Base-by-base conservation (phyloP, 2,888 invertebrate species). In the Clitarchus hookeri region DNA sequence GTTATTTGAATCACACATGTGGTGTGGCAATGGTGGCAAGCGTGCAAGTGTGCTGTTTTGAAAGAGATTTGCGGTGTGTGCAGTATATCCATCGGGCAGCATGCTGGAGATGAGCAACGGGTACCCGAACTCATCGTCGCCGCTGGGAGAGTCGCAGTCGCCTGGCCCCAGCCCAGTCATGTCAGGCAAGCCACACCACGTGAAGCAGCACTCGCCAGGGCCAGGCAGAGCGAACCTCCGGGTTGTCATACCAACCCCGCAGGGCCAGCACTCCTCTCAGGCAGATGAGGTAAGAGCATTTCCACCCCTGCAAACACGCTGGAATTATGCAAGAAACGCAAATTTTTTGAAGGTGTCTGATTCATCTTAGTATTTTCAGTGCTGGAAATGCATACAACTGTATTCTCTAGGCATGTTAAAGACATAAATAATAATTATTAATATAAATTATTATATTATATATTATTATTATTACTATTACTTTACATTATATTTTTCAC, bases 61-160 rank as follows among this genome's bases (percentile, higher is more conserved):
- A 36, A 36, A 4, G 2, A 36, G 36, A 36, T 36, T 36, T 36
- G 36, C 53, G 0, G 53, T 53, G 53, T 88, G 91, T 92, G 1
- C 93, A 96, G 96, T 97, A 89, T 97, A 97, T 93, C 97, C 97
- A 90, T 95, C 96, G 90, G 97, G 97, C 91, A 96, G 95, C 91
- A 97, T 97, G 96, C 93, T 97, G 91, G 97, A 97, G 92, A 97
- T 97, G 96, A 97, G 97, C 90, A 97, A 97, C 92, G 97, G 97
- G 89, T 97, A 97, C 93, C 96, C 97, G 89, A 96, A 96, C 90
- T 96, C 97, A 87, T 95, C 96, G 87, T 97, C 97, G 88, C 97
- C 97, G 48, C 93, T 97, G 90, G 97, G 96, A 88, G 94, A 94
- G 88, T 94, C 94, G 23, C 95, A 95, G 87, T 95, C 95, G 79